These are phyloP conservation scores for Sphaeridia pumilis DNA, from an alignment of 2,888 invertebrate species.

Conservation along the genomic window DNA sequence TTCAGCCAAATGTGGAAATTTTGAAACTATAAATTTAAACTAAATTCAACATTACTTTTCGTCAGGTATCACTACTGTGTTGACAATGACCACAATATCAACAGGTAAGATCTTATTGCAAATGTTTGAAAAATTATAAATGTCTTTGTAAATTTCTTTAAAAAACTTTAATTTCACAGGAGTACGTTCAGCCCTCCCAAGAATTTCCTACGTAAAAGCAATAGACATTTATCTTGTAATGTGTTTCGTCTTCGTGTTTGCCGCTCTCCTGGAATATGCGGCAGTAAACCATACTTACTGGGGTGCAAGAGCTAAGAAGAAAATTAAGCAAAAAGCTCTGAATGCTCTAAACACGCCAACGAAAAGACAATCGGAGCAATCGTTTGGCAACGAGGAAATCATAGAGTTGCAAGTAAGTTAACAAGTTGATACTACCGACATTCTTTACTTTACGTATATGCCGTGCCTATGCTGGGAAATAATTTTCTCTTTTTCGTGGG, in stretches of 20 bases:
- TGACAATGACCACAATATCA: constrained; percentile 93
- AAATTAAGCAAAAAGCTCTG: constrained; percentile 63
- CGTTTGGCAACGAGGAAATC: constrained; percentile 54
- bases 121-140: background rate
- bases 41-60: background rate
- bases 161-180: constrained; percentile 54
- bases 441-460: too few relatives aligned
- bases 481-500: too few relatives aligned
- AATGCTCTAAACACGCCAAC: constrained; percentile 42
- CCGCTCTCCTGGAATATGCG: constrained; percentile 90
- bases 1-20: too few relatives aligned
- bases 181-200: constrained; percentile 86
- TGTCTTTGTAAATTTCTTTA: too few relatives aligned
- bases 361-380: constrained; percentile 33
- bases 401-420: constrained; percentile 59
- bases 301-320: constrained; percentile 91
- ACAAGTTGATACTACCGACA: too few relatives aligned
- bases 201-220: constrained; percentile 96
- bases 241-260: constrained; percentile 98
- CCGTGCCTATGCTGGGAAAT: too few relatives aligned
- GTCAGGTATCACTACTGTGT: constrained; percentile 73
- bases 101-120: constrained; percentile 2
- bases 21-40: too few relatives aligned
- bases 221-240: constrained; percentile 98
- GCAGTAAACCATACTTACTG: constrained; percentile 98